Base-by-base conservation (phyloP, 2,113 vertebrate genomes). In the Forbesichthys agassizii region DNA sequence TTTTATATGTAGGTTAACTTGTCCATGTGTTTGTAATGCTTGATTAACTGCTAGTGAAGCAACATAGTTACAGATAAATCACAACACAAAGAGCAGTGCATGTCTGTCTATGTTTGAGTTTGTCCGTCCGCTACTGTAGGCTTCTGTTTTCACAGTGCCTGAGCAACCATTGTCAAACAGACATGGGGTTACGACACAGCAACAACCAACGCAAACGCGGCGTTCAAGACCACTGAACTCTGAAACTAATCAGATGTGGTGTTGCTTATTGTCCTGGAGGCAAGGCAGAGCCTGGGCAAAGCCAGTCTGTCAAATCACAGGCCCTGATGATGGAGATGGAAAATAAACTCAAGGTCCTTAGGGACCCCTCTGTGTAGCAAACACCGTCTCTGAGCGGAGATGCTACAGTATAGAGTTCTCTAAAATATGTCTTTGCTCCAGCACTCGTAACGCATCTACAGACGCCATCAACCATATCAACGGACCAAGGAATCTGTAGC, bases 151-250 rank as follows among this genome's bases (percentile, higher is more conserved):
- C 83, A 87, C 85, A 87, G 80, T 52, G 36, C 80, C 87, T 36
- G 79, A 84, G 85, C 86, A 87, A 86, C 85, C 53, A 78, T 90
- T 91, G 90, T 90, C 90, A 89, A 86, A 91, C 84, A 89, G 86
- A 91, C 89, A 79, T 27, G 86, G 75, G 85, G 82, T 86, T 87
- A 89, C 82, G 68, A 78, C 65, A 81, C 84, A 86, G 82, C 83
- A 90, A 84, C 89, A 88, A 82, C 85, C 64, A 84, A 89, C 89
- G 90, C 88, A 85, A 84, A 87, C 75, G 81, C 88, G 69, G 86
- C 89, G 92, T 93, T 94, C 92, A 75, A 93, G 92, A 92, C 86
- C 90, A 93, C 86, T 93, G 92, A 93, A 91, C 92, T 92, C 90
- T 91, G 89, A 93, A 93, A 92, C 92, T 93, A 93, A 93, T 93